Evolutionary conservation across 2,113 vertebrate species (phyloP).

Genomic region (Danio rerio): DNA sequence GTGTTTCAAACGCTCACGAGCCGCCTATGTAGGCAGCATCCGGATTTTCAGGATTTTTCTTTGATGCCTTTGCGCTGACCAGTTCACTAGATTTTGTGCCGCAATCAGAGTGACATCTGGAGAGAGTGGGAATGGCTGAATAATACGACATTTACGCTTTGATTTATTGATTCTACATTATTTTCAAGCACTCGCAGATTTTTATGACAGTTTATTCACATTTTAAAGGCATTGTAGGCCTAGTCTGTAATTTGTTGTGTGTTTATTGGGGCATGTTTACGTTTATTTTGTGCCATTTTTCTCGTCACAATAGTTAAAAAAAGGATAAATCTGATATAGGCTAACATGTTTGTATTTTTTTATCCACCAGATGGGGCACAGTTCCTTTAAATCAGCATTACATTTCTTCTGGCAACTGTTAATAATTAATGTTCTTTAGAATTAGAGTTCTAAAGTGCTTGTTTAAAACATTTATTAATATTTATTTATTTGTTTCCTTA

Average conservation of each 20-base stretch:
- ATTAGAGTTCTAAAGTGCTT: no score
- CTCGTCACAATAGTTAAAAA: neutral
- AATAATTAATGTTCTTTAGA: no score
- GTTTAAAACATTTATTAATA: no score
- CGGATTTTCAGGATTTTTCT: constrained; percentile 6
- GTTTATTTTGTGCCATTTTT: neutral
- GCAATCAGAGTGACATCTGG: constrained; percentile 19
- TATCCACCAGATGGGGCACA: constrained; percentile 41
- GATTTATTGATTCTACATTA: neutral
- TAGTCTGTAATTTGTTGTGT: no score
- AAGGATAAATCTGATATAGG: no score
- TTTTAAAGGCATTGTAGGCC: no score
- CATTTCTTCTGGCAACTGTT: neutral
- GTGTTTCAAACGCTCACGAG: neutral
- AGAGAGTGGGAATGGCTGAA: constrained; percentile 24
- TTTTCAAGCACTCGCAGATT: neutral
- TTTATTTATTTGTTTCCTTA: no score
- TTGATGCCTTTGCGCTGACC: neutral
- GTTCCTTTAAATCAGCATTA: neutral
- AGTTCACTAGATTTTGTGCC: neutral
- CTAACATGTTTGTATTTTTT: neutral
- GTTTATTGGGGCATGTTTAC: neutral
- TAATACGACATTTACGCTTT: neutral
- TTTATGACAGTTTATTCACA: neutral
- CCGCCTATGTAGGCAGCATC: neutral